These are phyloP conservation scores for Conus betulinus DNA, from an alignment of 1,140 invertebrate genomes.

Conservation along the genomic window DNA sequence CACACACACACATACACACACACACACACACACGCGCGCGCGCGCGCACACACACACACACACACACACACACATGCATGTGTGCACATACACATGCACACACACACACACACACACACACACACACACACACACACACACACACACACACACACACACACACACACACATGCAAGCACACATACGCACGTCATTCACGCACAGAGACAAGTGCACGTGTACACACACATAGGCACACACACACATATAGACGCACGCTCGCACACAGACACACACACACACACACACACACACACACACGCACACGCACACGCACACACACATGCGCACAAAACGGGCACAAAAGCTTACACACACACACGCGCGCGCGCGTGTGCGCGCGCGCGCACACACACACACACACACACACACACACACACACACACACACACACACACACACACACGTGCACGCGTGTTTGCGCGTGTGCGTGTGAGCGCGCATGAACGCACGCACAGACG, in stretches of 20 bases:
- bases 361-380: neutral
- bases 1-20: conserved; percentile 6
- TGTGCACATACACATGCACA: neutral
- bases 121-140: conserved; percentile 1
- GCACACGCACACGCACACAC: neutral
- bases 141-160: conserved; percentile 10
- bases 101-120: neutral
- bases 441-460: neutral
- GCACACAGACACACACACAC: no score
- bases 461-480: neutral
- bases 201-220: no score
- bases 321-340: no score
- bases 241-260: no score
- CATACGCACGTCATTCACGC: no score
- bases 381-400: neutral
- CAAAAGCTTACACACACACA: neutral
- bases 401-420: conserved; percentile 1
- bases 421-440: conserved; percentile 18
- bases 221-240: no score
- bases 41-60: neutral
- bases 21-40: neutral
- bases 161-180: neutral
- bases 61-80: neutral
- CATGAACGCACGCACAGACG: neutral
- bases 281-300: no score